phyloP scores from a whole-genome alignment of 2,888 invertebrate species.

The Petrolisthes manimaculis region DNA sequence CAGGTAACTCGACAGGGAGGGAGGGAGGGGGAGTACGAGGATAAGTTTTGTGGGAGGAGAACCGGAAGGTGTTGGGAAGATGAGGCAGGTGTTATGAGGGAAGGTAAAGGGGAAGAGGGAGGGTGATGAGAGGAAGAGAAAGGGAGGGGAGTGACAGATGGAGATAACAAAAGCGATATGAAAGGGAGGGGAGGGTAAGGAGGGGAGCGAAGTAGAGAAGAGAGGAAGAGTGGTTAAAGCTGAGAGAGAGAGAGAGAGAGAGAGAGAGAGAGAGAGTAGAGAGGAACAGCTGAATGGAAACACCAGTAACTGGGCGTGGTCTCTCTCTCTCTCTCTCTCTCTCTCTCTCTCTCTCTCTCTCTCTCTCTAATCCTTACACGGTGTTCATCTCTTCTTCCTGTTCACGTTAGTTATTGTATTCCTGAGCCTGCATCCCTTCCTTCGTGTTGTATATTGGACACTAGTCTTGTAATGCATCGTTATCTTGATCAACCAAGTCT shows the following conservation, averaged over 20 bases:
- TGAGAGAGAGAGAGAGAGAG: neutral
- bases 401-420: neutral
- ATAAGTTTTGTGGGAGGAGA: neutral
- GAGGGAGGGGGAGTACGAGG: neutral
- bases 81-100: neutral
- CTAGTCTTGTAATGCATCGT: too few relatives aligned
- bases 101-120: neutral
- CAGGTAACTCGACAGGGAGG: neutral
- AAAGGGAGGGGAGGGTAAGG: neutral
- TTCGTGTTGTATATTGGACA: neutral
- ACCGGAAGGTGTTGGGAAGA: neutral
- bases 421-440: neutral
- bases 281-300: neutral
- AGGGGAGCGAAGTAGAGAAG: neutral
- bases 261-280: conserved; percentile 17
- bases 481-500: too few relatives aligned
- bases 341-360: neutral
- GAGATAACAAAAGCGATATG: neutral
- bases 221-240: neutral
- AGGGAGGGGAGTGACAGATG: neutral
- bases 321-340: neutral
- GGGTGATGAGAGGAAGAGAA: neutral
- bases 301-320: neutral
- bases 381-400: neutral
- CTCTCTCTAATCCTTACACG: neutral